phyloP scores from a whole-genome alignment of 2,888 invertebrate genomes.

The Falcaria lacertinaria region DNA sequence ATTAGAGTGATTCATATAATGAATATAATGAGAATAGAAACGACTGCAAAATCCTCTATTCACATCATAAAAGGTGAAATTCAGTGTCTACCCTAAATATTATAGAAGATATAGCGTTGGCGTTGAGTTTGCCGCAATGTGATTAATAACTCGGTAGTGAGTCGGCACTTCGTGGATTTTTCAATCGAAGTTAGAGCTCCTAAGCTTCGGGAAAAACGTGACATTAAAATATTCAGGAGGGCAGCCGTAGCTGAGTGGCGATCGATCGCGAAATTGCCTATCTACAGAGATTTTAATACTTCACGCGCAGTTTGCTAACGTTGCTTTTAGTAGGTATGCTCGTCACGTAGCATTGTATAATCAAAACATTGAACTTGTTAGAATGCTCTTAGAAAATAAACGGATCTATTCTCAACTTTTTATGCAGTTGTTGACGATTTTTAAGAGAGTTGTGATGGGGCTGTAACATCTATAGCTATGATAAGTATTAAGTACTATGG shows the following conservation, averaged over 20 bases:
- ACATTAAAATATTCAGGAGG: slow-evolving; percentile 49
- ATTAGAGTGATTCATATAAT: too few species aligned
- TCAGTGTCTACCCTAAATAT: slow-evolving; percentile 16
- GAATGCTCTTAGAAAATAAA: too few species aligned
- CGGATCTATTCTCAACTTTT: too few species aligned
- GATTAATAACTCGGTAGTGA: slow-evolving; percentile 44
- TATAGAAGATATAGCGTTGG: slow-evolving; percentile 25
- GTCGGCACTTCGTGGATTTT: slow-evolving; percentile 38
- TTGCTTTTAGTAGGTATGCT: neutral
- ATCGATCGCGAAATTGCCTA: slow-evolving; percentile 22
- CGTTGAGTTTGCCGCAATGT: slow-evolving; percentile 27
- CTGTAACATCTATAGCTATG: too few species aligned
- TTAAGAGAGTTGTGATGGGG: too few species aligned
- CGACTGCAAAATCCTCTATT: neutral
- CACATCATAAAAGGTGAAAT: slow-evolving; percentile 3
- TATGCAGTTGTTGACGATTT: too few species aligned
- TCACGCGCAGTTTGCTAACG: neutral
- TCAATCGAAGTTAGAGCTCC: slow-evolving; percentile 40
- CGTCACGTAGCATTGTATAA: too few species aligned
- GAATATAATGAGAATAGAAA: neutral
- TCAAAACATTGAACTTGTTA: too few species aligned
- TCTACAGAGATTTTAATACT: slow-evolving; percentile 3
- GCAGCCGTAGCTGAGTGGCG: slow-evolving; percentile 19
- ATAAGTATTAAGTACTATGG: too few species aligned
- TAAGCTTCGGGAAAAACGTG: slow-evolving; percentile 33